Evolutionary conservation across 2,888 invertebrate species (phyloP), one percentile per base, ranked within the genome.

Genomic region (Alloscopus bannaensis): DNA sequence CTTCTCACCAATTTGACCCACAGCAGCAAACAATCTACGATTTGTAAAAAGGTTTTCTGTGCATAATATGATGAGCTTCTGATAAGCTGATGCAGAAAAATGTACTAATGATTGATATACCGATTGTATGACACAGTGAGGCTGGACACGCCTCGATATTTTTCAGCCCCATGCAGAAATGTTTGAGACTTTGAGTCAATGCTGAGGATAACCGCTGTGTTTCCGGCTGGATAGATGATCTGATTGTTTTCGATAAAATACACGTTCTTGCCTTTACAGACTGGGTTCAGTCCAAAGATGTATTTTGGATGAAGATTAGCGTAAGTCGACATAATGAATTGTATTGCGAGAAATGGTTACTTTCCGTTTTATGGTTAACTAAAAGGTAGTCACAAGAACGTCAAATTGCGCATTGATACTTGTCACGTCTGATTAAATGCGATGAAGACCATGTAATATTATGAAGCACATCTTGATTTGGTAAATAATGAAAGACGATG

Each of bases 111-210:
- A 29, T 26, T n/a, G n/a, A 57, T 28, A 57, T 64, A 84, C 83
- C 83, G 78, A 69, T 82, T 84, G 24, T 77, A 62, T 0, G 83
- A 84, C 11, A 85, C 83, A 0, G 83, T 81, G 3, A 84, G 36
- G 20, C 82, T 73, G 11, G 82, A 83, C 13, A 84, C 80, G 1
- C 83, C 84, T 2, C 87, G 87, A 64, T 88, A 88, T 71, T 89
- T 89, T 36, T 89, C 89, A 20, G 89, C 87, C 36, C 88, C 88
- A 62, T 88, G 88, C 59, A 90, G 89, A 83, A 89, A 89, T 1
- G 76, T 81, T 57, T 87, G 86, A 8, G 83, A 80, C 42, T 89
- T 89, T 84, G 89, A 88, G 81, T 89, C 89, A 73, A 89, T 87
- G 82, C 89, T 89, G 86, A 89, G 88, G 65, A 89, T 84, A 50